Evolutionary conservation across 92 coral and sea anemone species (phyloP).

Genomic region (Phenganax subtilis): DNA sequence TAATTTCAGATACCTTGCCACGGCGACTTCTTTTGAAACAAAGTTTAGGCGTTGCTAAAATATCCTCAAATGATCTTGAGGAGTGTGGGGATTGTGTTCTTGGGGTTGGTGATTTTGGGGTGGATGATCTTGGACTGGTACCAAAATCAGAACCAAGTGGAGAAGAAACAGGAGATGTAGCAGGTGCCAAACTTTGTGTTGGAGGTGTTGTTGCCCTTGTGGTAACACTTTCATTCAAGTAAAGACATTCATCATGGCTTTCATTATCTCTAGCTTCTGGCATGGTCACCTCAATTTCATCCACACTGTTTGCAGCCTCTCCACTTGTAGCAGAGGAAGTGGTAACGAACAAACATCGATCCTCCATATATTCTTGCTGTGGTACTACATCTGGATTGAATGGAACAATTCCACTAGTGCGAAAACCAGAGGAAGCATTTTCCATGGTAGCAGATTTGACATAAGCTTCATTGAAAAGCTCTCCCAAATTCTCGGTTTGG

Average conservation of each 20-base stretch:
- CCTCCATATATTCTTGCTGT: not conserved
- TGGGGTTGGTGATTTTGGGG: not conserved
- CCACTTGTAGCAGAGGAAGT: not conserved
- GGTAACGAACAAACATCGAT: not conserved
- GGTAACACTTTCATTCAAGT: too few species aligned
- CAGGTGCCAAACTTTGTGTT: not conserved
- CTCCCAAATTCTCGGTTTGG: slow-evolving; percentile 4
- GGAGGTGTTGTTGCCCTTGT: too few species aligned
- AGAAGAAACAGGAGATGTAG: too few species aligned
- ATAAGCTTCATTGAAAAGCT: not conserved
- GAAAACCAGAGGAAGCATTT: slow-evolving; percentile 1
- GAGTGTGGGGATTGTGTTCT: not conserved
- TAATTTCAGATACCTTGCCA: not conserved
- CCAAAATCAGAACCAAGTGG: too few species aligned
- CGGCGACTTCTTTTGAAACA: not conserved
- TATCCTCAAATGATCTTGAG: not conserved
- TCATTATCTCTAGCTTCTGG: too few species aligned
- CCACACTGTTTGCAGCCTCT: not conserved
- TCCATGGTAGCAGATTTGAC: not conserved
- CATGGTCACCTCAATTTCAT: too few species aligned
- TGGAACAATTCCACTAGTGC: not conserved
- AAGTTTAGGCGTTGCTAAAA: not conserved
- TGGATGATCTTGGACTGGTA: too few species aligned
- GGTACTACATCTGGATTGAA: not conserved
- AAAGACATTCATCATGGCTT: not conserved